Evolutionary conservation across 1,140 invertebrate genomes (phyloP).

Genomic region (Melitaea cinxia): DNA sequence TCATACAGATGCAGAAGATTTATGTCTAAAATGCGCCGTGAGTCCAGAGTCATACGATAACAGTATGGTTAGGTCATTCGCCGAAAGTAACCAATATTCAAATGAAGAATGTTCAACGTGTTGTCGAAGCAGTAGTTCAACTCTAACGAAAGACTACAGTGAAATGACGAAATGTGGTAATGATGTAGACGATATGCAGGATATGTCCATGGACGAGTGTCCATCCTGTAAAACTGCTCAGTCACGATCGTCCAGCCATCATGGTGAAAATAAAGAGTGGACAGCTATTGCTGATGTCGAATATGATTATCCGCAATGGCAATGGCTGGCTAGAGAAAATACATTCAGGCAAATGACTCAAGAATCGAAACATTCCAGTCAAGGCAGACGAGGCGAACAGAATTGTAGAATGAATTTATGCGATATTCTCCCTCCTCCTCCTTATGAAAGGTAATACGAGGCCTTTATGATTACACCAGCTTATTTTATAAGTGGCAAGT

Average conservation of each 20-base stretch:
- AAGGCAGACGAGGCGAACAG: slow-evolving; percentile 63
- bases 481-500: too few species aligned
- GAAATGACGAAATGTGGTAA: slow-evolving; percentile 79
- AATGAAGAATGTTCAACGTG: slow-evolving; percentile 77
- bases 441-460: slow-evolving; percentile 76
- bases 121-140: slow-evolving; percentile 75
- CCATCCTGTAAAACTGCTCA: slow-evolving; percentile 74
- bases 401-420: slow-evolving; percentile 76
- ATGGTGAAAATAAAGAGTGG: slow-evolving; percentile 72
- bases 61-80: slow-evolving; percentile 73
- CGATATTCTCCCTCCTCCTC: slow-evolving; percentile 73
- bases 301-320: slow-evolving; percentile 78
- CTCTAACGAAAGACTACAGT: slow-evolving; percentile 75
- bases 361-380: slow-evolving; percentile 59
- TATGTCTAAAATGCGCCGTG: slow-evolving; percentile 72
- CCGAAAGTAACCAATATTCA: slow-evolving; percentile 75
- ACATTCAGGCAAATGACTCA: slow-evolving; percentile 68
- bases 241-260: slow-evolving; percentile 74
- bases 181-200: slow-evolving; percentile 64
- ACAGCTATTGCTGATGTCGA: slow-evolving; percentile 72
- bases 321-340: slow-evolving; percentile 72
- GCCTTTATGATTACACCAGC: too few species aligned
- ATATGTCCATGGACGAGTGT: slow-evolving; percentile 73
- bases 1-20: slow-evolving; percentile 73
- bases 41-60: slow-evolving; percentile 75